phyloP scores from a whole-genome alignment of 1,140 invertebrate species.

The Bilobella aurantiaca region DNA sequence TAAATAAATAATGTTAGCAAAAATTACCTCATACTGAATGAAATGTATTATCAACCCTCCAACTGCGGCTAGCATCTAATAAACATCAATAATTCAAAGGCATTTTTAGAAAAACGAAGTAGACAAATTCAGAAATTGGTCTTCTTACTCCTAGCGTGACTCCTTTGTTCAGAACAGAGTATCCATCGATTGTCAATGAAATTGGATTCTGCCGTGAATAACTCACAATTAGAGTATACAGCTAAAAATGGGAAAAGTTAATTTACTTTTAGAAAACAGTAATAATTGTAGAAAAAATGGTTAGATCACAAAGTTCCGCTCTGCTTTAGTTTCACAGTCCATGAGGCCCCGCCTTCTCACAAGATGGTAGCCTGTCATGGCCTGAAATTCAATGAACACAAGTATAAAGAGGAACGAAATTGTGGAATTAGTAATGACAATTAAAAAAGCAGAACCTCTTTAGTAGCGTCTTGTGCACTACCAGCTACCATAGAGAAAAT shows the following conservation, averaged over 20 bases:
- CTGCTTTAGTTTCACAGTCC: background rate
- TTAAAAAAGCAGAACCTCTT: background rate
- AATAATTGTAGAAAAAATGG: background rate
- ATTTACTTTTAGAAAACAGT: no score
- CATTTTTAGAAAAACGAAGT: background rate
- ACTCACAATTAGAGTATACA: constrained; percentile 1
- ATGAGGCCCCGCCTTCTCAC: background rate
- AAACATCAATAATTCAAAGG: background rate
- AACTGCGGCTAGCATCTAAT: background rate
- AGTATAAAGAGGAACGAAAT: no score
- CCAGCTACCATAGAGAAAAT: background rate
- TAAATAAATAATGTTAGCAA: background rate
- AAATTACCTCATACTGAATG: background rate
- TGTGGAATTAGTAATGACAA: background rate
- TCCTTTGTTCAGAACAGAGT: background rate
- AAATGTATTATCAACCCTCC: background rate
- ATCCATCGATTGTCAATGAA: background rate
- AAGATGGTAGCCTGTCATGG: background rate
- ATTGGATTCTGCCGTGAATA: background rate
- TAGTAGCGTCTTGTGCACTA: background rate
- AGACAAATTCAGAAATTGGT: background rate
- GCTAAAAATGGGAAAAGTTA: background rate
- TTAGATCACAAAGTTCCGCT: constrained; percentile 5
- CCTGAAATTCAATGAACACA: no score
- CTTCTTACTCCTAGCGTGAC: constrained; percentile 24